Evolutionary conservation across 2,888 invertebrate species (phyloP).

Genomic region (Tenthredo scrophulariae): DNA sequence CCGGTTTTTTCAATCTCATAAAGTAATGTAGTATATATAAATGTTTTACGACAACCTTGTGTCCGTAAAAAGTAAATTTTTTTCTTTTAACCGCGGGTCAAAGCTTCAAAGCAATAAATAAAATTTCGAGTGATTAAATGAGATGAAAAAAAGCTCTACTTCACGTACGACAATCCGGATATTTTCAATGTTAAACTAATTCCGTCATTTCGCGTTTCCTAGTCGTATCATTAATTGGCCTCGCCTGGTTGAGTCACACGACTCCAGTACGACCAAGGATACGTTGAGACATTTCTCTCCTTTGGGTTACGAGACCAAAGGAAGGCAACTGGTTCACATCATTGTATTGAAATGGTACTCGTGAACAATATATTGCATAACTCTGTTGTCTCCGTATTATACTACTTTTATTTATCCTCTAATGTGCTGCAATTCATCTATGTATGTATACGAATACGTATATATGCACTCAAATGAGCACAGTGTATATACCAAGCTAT

Average conservation of each 20-base stretch:
- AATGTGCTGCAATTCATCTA: not conserved
- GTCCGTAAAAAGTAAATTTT: not conserved
- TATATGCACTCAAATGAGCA: not conserved
- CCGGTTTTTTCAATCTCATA: not conserved
- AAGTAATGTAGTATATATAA: not conserved
- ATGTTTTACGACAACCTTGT: not conserved
- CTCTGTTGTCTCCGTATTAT: constrained; percentile 4
- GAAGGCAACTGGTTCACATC: constrained; percentile 68
- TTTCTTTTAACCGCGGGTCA: not conserved
- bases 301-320: constrained; percentile 51
- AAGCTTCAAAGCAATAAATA: not conserved
- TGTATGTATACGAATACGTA: not conserved
- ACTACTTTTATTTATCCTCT: constrained; percentile 4
- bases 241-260: constrained; percentile 38
- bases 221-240: constrained; percentile 23
- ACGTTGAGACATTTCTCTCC: constrained; percentile 69
- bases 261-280: constrained; percentile 67
- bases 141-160: not conserved
- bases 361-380: constrained; percentile 75
- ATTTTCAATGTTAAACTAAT: constrained; percentile 12
- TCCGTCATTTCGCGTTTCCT: constrained; percentile 16
- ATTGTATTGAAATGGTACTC: constrained; percentile 75
- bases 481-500: not conserved
- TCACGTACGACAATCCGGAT: not conserved
- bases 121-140: not conserved